A percentile compares a stretch with the other conserved stretches of the same genome.
phyloP scores from a whole-genome alignment of 2,888 invertebrate species.

The Nomada ferruginata region DNA sequence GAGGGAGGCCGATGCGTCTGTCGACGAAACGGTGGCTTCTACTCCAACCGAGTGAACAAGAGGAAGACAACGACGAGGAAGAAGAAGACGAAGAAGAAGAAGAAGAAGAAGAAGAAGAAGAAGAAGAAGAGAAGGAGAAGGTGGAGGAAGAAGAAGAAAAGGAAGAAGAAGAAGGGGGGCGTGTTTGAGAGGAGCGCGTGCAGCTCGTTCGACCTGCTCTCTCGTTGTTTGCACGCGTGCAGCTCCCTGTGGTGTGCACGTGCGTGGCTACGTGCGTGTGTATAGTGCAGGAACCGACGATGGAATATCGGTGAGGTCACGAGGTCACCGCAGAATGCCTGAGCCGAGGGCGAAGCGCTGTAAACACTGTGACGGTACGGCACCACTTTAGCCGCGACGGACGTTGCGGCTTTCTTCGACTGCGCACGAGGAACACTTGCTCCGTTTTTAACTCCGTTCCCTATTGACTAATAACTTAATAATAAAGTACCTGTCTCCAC shows the following conservation, averaged over 20 bases:
- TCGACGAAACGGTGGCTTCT: slow-evolving; percentile 53
- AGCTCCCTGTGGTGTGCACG: slow-evolving; percentile 49
- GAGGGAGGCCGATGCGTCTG: slow-evolving; percentile 49
- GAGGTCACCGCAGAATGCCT: slow-evolving; percentile 85
- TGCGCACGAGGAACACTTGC: background rate
- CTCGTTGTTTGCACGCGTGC: slow-evolving; percentile 51
- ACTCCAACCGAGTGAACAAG: slow-evolving; percentile 34
- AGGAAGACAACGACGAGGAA: slow-evolving; percentile 29
- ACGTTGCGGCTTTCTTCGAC: slow-evolving; percentile 5
- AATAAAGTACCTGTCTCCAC: slow-evolving; percentile 55
- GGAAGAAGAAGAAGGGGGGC: slow-evolving; percentile 4
- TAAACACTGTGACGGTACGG: slow-evolving; percentile 95
- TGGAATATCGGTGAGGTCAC: slow-evolving; percentile 84
- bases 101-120: slow-evolving; percentile 5
- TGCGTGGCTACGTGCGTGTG: slow-evolving; percentile 60
- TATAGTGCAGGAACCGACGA: slow-evolving; percentile 78
- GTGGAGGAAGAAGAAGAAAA: slow-evolving; percentile 8
- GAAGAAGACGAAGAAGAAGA: background rate
- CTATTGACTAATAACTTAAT: slow-evolving; percentile 38
- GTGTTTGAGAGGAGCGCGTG: slow-evolving; percentile 36
- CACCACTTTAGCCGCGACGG: slow-evolving; percentile 56
- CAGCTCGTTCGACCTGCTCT: slow-evolving; percentile 24
- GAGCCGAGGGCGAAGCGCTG: slow-evolving; percentile 95
- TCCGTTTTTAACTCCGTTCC: background rate
- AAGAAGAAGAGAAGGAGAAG: background rate